Evolutionary conservation across 2,113 vertebrate species (phyloP).

Genomic region (Cygnus buccinator): DNA sequence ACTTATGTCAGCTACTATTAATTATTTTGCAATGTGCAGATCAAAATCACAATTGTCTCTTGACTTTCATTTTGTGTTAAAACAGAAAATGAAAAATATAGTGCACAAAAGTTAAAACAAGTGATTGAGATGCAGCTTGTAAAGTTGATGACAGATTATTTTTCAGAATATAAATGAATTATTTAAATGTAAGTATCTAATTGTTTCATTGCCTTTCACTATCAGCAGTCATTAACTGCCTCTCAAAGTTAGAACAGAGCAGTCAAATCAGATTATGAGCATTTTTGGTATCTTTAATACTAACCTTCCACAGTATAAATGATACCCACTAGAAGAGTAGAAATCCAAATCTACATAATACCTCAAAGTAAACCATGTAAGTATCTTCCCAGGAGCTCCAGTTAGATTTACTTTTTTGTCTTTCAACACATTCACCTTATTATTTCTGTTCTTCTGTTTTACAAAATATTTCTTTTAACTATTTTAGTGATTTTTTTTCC

Average conservation of each 20-base stretch:
- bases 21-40: not conserved
- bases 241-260: not conserved
- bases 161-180: constrained; percentile 35
- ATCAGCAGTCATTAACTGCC: not conserved
- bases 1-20: not conserved
- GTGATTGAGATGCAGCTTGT: not conserved
- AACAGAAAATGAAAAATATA: constrained; percentile 34
- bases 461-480: not conserved
- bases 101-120: not conserved
- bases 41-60: constrained; percentile 42
- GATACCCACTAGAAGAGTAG: not conserved
- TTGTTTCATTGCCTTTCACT: constrained; percentile 29
- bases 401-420: not conserved
- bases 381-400: not conserved
- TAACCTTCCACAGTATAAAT: not conserved
- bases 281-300: not conserved
- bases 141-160: not conserved
- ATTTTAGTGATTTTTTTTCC: not conserved
- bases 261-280: not conserved
- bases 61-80: constrained; percentile 41
- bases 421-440: not conserved
- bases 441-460: not conserved
- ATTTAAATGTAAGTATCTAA: constrained; percentile 9
- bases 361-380: not conserved
- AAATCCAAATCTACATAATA: not conserved